Percentiles rank a stretch among this genome's conserved stretches.
Conservation (phyloP, 2,888 invertebrate species). For the Scelioninae gen. 1 region DNA sequence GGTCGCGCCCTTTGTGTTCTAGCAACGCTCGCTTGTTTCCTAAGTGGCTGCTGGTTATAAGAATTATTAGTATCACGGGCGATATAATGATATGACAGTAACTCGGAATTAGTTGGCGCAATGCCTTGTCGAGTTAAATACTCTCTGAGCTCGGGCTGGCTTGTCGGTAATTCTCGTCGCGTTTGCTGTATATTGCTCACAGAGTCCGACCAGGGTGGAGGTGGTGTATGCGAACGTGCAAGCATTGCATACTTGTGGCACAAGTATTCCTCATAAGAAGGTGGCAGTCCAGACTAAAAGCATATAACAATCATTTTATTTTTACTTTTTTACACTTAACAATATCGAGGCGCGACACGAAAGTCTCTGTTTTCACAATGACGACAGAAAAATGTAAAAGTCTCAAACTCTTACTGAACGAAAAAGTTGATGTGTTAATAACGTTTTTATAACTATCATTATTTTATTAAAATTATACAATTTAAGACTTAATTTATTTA, state of each 20-base stretch:
- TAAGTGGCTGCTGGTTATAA: constrained; percentile 76
- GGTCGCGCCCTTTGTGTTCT: constrained; percentile 78
- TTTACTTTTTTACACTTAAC: too few species aligned
- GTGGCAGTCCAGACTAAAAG: constrained; percentile 81
- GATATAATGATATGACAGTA: constrained; percentile 73
- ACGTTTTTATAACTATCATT: too few species aligned
- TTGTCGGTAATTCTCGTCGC: constrained; percentile 78
- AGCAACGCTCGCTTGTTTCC: constrained; percentile 76
- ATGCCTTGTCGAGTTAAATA: constrained; percentile 78
- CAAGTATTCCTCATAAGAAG: constrained; percentile 83
- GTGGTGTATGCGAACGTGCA: constrained; percentile 83
- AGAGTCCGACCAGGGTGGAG: constrained; percentile 83
- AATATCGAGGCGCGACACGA: too few species aligned
- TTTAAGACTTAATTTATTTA: too few species aligned
- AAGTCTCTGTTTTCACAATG: too few species aligned
- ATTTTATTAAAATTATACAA: too few species aligned
- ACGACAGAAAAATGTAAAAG: too few species aligned
- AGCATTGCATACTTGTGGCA: constrained; percentile 80
- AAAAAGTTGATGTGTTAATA: too few species aligned
- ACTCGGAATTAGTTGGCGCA: constrained; percentile 72
- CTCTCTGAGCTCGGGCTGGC: constrained; percentile 79
- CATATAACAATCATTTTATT: constrained; percentile 13
- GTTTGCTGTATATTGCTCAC: constrained; percentile 73
- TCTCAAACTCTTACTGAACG: too few species aligned
- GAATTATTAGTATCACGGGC: constrained; percentile 74